Conservation (phyloP, 2,888 invertebrate species). For the Pandemis heparana region DNA sequence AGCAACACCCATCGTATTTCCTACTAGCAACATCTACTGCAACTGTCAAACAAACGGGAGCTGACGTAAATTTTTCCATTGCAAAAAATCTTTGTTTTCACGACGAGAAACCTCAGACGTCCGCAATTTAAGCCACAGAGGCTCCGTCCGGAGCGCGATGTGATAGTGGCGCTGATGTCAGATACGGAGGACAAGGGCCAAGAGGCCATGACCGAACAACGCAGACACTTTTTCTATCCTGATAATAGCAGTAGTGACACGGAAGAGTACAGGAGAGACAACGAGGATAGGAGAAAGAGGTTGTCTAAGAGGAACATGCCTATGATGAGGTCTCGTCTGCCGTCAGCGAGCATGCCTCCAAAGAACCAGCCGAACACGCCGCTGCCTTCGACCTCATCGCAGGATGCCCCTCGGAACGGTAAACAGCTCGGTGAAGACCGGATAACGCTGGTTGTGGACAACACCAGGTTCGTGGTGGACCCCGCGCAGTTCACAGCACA, state of each 20-base stretch:
- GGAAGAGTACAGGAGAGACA: conserved; percentile 90
- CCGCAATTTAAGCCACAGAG: conserved; percentile 45
- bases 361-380: conserved; percentile 71
- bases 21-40: conserved; percentile 27
- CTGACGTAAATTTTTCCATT: conserved; percentile 43
- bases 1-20: not conserved
- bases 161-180: conserved; percentile 76
- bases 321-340: conserved; percentile 61
- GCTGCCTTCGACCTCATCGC: conserved; percentile 67
- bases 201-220: conserved; percentile 73
- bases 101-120: conserved; percentile 50
- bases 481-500: conserved; percentile 96
- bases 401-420: conserved; percentile 67
- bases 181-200: conserved; percentile 72
- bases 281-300: conserved; percentile 88
- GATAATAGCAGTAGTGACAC: conserved; percentile 95
- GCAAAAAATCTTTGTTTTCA: conserved; percentile 42
- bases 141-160: conserved; percentile 69
- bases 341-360: conserved; percentile 67
- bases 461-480: conserved; percentile 95
- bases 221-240: conserved; percentile 78
- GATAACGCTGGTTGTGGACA: conserved; percentile 98
- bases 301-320: conserved; percentile 76
- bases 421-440: conserved; percentile 88
- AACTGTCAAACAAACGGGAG: conserved; percentile 39